Conservation (phyloP, 2,888 invertebrate genomes). For the Tiphia femorata region DNA sequence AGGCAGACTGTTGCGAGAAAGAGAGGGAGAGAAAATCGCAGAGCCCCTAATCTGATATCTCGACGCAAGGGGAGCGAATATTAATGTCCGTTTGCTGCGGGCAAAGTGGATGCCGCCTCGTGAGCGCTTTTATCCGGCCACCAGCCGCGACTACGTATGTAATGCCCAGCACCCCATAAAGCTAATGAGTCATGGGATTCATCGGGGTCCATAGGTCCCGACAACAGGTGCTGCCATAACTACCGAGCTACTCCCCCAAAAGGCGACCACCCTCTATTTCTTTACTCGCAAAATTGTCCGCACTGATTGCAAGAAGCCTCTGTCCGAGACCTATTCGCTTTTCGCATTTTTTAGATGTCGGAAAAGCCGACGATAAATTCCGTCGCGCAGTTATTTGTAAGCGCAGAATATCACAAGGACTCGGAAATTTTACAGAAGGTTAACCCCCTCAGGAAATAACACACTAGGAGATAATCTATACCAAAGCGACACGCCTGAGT, state of each 20-base stretch:
- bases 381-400: too few species aligned
- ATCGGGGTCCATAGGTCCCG: slow-evolving; percentile 24
- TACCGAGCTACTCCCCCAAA: slow-evolving; percentile 20
- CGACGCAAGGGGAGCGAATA: slow-evolving; percentile 47
- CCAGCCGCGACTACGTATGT: slow-evolving; percentile 42
- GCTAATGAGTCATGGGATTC: slow-evolving; percentile 51
- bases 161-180: slow-evolving; percentile 51
- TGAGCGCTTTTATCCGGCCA: slow-evolving; percentile 41
- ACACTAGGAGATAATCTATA: too few species aligned
- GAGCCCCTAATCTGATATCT: slow-evolving; percentile 51
- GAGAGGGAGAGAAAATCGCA: slow-evolving; percentile 11
- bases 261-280: too few species aligned
- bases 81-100: slow-evolving; percentile 49
- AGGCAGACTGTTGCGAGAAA: slow-evolving; percentile 3
- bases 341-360: too few species aligned
- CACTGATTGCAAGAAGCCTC: too few species aligned
- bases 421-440: too few species aligned
- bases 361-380: too few species aligned
- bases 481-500: too few species aligned
- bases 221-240: slow-evolving; percentile 30
- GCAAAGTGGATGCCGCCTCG: slow-evolving; percentile 39
- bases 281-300: too few species aligned
- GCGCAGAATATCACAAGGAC: too few species aligned
- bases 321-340: too few species aligned
- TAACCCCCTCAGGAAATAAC: too few species aligned